Evolutionary conservation across 2,888 invertebrate genomes (phyloP), one percentile per base, ranked within the genome.

Genomic region (Mythimna lalbum): DNA sequence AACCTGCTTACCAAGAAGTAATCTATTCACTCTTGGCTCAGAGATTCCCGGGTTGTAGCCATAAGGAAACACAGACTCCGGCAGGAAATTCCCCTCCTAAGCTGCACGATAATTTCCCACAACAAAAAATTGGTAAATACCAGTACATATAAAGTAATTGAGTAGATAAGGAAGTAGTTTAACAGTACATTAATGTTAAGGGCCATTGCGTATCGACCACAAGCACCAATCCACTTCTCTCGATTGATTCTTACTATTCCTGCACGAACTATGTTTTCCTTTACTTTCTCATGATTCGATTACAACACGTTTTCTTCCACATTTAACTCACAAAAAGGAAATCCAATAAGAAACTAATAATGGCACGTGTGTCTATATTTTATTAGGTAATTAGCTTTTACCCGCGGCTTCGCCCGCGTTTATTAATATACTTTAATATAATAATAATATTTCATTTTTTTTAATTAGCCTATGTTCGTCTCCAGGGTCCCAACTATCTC

Each of bases 261-360:
- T 81, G 63, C 49, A 64, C 55, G 27, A 65, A 71, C 67, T 82
- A 71, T 81, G 77, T 75, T 84, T 85, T 65, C 67, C 56, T 71
- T 76, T 73, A 75, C 71, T 83, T 78, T 27, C 61, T 64, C 71
- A 61, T 82, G 67, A 85, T 85, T 77, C 75, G 77, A 82, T 85
- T 82, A 82, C 69, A 77, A 66, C 69, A 56, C 68, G 71, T 77
- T 84, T 82, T 85, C 80, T 75, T 77, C 55, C 70, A 64, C 71
- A 77, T 82, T 82, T 72, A 79, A 66, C 73, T 21, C 64, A 73
- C 55, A 69, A 74, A 78, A 72, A 67, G 57, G 57, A 39, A 79
- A 72, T 56, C 36, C 33, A 62, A 68, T 69, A 61, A 53, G n/a
- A 52, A 65, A 63, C 14, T 39, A 64, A 70, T 53, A 57, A 69